Evolutionary conservation across 2,797 vertebrate species (phyloP).

Genomic region (Cynopterus sphinx): DNA sequence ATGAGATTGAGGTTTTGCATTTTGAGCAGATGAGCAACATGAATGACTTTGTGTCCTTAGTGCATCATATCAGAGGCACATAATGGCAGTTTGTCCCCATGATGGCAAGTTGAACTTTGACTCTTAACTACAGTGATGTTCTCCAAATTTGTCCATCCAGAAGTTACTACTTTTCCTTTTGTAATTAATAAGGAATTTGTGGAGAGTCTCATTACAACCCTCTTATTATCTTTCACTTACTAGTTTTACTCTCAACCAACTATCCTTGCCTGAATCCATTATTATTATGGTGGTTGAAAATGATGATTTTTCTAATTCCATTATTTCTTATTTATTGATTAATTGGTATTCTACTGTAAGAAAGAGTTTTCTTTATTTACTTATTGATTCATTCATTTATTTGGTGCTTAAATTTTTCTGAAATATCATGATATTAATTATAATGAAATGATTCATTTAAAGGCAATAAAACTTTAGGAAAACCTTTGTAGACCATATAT

Average conservation of each 20-base stretch:
- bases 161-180: neutral
- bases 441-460: slow-evolving; percentile 30
- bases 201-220: neutral
- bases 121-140: neutral
- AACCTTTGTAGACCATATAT: neutral
- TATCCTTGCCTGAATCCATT: neutral
- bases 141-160: neutral
- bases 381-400: slow-evolving; percentile 22
- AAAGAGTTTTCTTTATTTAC: neutral
- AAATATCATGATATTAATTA: slow-evolving; percentile 22
- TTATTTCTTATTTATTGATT: slow-evolving; percentile 11
- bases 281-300: slow-evolving; percentile 18
- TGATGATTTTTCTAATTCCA: slow-evolving; percentile 9
- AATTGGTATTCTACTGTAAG: neutral
- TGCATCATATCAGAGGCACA: neutral
- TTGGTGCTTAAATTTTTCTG: slow-evolving; percentile 8
- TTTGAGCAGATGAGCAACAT: neutral
- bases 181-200: neutral
- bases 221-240: neutral
- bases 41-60: neutral
- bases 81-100: neutral
- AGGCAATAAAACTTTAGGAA: neutral
- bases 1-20: neutral
- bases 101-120: neutral
- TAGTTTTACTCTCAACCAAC: neutral